Evolutionary conservation across 2,888 invertebrate species (phyloP).

Genomic region (Gortyna flavago): DNA sequence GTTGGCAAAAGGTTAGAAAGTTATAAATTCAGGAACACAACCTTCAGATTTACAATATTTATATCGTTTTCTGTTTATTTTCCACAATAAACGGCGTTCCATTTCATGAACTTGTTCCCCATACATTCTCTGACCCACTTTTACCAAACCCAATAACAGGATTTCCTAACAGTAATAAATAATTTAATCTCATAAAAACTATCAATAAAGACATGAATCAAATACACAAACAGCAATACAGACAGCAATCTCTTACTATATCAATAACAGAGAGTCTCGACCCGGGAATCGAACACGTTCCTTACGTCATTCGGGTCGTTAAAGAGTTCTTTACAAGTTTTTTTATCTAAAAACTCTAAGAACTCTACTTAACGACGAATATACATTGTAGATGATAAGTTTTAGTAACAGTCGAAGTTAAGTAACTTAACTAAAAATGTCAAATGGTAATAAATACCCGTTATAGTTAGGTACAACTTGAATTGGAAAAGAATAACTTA

Average conservation of each 20-base stretch:
- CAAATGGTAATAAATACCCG: not conserved
- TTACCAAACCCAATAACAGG: conserved; percentile 18
- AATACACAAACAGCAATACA: conserved; percentile 17
- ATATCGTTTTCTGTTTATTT: not conserved
- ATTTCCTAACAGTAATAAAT: conserved; percentile 30
- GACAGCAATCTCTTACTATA: conserved; percentile 13
- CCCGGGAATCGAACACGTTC: conserved; percentile 7
- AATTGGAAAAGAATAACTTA: not conserved
- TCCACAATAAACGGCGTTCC: not conserved
- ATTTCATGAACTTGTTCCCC: not conserved
- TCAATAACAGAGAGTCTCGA: conserved; percentile 8
- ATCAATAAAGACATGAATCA: conserved; percentile 21
- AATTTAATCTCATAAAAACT: conserved; percentile 25
- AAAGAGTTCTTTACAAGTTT: not conserved
- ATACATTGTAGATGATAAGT: not conserved
- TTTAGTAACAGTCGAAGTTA: not conserved
- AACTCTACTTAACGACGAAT: too few species aligned
- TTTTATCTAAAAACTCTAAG: too few species aligned
- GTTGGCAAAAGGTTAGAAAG: not conserved
- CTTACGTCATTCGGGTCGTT: not conserved
- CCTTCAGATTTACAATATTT: not conserved
- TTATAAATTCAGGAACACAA: not conserved
- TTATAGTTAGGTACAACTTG: not conserved
- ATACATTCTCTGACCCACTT: conserved; percentile 24
- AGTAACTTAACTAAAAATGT: not conserved